Conservation (phyloP, 2,113 vertebrate genomes). For the Lichenostomus cassidix region DNA sequence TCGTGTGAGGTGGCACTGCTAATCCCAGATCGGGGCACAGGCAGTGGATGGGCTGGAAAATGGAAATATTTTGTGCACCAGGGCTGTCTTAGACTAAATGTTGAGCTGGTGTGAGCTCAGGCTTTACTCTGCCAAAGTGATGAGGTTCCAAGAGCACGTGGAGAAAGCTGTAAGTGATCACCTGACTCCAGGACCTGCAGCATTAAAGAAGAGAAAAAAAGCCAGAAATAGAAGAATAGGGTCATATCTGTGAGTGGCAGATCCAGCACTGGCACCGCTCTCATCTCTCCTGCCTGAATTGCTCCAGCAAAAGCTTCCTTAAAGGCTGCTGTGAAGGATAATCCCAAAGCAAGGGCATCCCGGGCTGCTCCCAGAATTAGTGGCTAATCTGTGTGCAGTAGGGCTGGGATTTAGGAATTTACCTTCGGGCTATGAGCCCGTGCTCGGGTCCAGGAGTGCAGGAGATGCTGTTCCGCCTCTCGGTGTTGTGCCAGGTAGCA, state of each 20-base stretch:
- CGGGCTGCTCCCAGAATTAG: background rate
- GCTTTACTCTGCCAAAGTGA: background rate
- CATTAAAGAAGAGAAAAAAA: background rate
- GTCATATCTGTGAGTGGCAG: background rate
- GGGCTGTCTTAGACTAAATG: background rate
- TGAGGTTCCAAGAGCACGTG: background rate
- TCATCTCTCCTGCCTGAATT: background rate
- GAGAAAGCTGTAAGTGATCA: background rate
- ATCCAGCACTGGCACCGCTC: fast-evolving
- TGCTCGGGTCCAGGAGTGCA: background rate
- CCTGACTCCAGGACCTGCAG: background rate
- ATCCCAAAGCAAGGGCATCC: background rate
- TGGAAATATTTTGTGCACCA: fast-evolving
- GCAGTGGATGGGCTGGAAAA: background rate
- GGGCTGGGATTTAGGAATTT: background rate
- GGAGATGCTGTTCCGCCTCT: background rate
- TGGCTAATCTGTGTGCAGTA: background rate
- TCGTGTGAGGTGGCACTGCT: fast-evolving
- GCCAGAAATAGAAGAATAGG: background rate
- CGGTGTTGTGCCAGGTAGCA: background rate
- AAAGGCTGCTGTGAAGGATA: background rate
- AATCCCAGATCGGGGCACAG: background rate
- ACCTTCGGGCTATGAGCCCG: background rate
- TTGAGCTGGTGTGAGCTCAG: background rate
- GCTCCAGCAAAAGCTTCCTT: background rate